phyloP scores from a whole-genome alignment of 2,888 invertebrate genomes.

The Drosophila merina region DNA sequence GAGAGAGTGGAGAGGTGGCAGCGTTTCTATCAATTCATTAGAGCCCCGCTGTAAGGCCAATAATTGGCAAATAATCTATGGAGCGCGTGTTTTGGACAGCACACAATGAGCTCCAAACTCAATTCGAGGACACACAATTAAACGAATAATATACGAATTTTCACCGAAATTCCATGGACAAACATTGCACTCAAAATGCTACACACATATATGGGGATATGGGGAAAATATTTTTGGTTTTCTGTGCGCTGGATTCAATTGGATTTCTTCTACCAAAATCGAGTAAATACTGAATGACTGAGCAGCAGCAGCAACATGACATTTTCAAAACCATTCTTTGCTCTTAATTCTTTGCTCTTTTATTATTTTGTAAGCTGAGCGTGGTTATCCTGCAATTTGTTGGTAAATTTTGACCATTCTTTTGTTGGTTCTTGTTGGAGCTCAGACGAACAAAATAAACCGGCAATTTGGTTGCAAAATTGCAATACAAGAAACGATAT shows the following conservation, averaged over 20 bases:
- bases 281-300: conserved; percentile 14
- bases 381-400: background rate
- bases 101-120: conserved; percentile 13
- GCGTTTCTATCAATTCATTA: conserved; percentile 29
- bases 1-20: background rate
- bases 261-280: background rate
- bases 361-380: conserved; percentile 14
- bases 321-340: background rate
- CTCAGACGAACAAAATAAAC: background rate
- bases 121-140: conserved; percentile 5
- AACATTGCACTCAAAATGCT: conserved; percentile 6
- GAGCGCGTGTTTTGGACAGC: conserved; percentile 4
- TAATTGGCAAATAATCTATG: conserved; percentile 20
- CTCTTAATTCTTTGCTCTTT: conserved; percentile 16
- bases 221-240: conserved; percentile 19
- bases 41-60: background rate
- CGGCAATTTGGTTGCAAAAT: background rate
- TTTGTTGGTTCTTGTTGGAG: background rate
- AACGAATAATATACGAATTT: background rate
- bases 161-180: background rate
- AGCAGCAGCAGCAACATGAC: background rate
- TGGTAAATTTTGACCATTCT: background rate
- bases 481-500: background rate
- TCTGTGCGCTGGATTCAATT: conserved; percentile 19
- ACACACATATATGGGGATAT: background rate